phyloP scores from a whole-genome alignment of 2,113 vertebrate genomes.

The Zootoca vivipara region DNA sequence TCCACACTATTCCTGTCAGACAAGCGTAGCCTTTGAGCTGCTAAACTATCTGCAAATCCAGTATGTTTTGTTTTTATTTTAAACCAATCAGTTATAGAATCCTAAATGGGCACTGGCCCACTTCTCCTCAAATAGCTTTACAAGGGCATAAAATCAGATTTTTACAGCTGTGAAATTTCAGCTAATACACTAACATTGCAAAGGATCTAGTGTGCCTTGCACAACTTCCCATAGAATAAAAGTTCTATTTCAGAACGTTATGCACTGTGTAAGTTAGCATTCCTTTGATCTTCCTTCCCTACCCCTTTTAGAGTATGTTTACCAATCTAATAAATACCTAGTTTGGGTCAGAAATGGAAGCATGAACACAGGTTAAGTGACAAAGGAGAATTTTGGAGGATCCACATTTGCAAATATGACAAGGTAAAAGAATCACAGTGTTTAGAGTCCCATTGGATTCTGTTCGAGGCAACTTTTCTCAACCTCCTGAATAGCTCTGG shows the following conservation, averaged over 20 bases:
- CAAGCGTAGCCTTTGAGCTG: neutral
- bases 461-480: neutral
- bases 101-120: neutral
- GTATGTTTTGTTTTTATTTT: too few relatives aligned
- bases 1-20: neutral
- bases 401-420: neutral
- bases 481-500: neutral
- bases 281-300: neutral
- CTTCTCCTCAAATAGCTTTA: neutral
- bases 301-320: neutral
- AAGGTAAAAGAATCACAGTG: neutral
- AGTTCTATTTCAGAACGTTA: neutral
- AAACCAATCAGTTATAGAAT: neutral
- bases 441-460: neutral
- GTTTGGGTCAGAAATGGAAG: constrained; percentile 19
- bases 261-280: neutral
- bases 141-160: neutral
- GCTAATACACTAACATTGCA: neutral
- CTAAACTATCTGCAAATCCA: neutral
- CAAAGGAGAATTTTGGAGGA: neutral
- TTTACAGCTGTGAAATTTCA: neutral
- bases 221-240: neutral
- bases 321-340: neutral
- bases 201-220: neutral
- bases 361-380: neutral